Evolutionary conservation across 1,140 invertebrate genomes (phyloP).

Genomic region (Pomacea maculata): DNA sequence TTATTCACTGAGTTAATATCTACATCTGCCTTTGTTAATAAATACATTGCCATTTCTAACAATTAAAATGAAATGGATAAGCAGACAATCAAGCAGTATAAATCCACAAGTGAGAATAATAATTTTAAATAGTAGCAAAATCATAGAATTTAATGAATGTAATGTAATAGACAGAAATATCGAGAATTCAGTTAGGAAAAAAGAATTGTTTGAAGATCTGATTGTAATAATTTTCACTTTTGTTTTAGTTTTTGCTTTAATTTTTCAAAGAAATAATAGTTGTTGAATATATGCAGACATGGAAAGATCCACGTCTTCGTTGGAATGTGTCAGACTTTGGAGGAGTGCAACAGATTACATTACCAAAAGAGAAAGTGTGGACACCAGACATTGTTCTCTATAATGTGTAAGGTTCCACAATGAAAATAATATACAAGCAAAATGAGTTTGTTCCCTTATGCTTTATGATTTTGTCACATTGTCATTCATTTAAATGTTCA

Average conservation of each 20-base stretch:
- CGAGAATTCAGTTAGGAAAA: neutral
- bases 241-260: neutral
- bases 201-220: neutral
- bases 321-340: constrained; percentile 41
- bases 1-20: neutral
- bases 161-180: neutral
- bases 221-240: no score
- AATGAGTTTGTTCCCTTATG: constrained; percentile 37
- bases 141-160: neutral
- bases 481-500: no score
- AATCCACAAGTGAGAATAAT: neutral
- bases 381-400: constrained; percentile 71
- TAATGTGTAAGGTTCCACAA: constrained; percentile 65
- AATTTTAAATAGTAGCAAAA: neutral
- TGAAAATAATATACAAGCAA: constrained; percentile 3
- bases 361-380: constrained; percentile 69
- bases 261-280: neutral
- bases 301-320: constrained; percentile 39
- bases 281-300: constrained; percentile 27
- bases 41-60: neutral
- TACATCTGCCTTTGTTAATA: neutral
- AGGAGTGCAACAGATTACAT: constrained; percentile 42
- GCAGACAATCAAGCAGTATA: neutral
- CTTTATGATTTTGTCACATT: no score
- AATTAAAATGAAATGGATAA: neutral